Evolutionary conservation across 2,113 vertebrate genomes (phyloP).

Genomic region (Pavo muticus): DNA sequence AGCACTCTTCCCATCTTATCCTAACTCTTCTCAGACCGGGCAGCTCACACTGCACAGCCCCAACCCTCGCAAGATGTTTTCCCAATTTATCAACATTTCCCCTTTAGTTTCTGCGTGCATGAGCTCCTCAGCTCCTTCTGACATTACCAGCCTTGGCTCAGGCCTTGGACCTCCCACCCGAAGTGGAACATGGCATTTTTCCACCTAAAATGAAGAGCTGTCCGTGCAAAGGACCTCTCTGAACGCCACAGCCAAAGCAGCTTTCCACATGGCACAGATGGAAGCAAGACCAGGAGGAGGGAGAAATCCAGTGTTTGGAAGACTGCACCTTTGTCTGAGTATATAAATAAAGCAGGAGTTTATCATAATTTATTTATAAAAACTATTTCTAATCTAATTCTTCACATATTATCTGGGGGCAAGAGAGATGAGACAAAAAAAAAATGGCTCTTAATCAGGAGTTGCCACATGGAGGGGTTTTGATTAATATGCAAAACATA

Average conservation of each 20-base stretch:
- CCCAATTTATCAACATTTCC: background rate
- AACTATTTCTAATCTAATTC: slow-evolving; percentile 77
- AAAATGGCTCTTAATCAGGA: slow-evolving; percentile 61
- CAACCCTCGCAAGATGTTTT: background rate
- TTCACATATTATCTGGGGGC: slow-evolving; percentile 64
- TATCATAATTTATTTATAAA: slow-evolving; percentile 78
- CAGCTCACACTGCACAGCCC: background rate
- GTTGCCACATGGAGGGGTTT: slow-evolving; percentile 60
- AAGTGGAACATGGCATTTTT: background rate
- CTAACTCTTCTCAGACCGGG: rapidly evolving
- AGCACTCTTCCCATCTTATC: background rate
- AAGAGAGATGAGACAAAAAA: slow-evolving; percentile 35
- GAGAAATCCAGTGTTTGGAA: background rate
- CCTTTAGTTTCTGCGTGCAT: background rate
- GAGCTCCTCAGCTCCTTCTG: background rate
- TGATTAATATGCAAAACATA: slow-evolving; percentile 76
- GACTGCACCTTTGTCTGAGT: slow-evolving; percentile 36
- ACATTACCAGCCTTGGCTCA: background rate
- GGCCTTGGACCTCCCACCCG: background rate
- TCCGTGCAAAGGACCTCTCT: background rate
- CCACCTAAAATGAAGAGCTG: background rate
- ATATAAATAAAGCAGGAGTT: slow-evolving; percentile 70
- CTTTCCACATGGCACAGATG: background rate
- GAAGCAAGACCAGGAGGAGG: background rate
- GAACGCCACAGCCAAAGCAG: background rate